A percentile compares a stretch with the other conserved stretches of the same genome.
Conservation (phyloP, 2,888 invertebrate species). For the Pollenia amentaria region DNA sequence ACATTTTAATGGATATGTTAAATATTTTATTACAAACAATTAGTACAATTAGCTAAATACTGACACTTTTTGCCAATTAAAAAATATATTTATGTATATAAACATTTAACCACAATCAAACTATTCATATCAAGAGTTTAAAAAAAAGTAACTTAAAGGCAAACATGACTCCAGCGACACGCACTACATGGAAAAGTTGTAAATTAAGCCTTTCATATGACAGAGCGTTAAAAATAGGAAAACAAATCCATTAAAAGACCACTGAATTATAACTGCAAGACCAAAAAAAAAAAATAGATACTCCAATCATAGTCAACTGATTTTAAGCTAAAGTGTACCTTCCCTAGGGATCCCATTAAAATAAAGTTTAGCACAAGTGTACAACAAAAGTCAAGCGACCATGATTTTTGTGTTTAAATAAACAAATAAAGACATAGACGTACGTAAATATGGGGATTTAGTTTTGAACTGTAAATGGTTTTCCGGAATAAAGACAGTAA, state of each 20-base stretch:
- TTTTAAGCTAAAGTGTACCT: conserved; percentile 54
- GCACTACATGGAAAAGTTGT: conserved; percentile 63
- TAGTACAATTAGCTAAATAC: conserved; percentile 71
- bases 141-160: neutral
- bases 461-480: too few relatives aligned
- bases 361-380: conserved; percentile 73
- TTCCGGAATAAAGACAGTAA: too few relatives aligned
- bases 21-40: conserved; percentile 72
- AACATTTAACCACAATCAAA: conserved; percentile 36
- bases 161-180: conserved; percentile 62
- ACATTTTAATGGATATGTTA: conserved; percentile 72
- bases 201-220: conserved; percentile 67
- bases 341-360: conserved; percentile 74
- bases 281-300: neutral
- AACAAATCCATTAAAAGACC: conserved; percentile 20
- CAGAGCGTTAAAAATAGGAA: conserved; percentile 15
- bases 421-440: conserved; percentile 62
- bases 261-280: conserved; percentile 39
- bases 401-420: conserved; percentile 65
- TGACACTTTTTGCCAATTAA: conserved; percentile 70
- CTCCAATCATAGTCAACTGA: conserved; percentile 47
- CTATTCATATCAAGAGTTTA: conserved; percentile 29
- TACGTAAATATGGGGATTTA: neutral
- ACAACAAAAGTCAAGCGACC: conserved; percentile 43
- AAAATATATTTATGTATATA: conserved; percentile 65